These are phyloP conservation scores for Cairina moschata DNA, from an alignment of 2,113 vertebrate species.

Conservation along the genomic window DNA sequence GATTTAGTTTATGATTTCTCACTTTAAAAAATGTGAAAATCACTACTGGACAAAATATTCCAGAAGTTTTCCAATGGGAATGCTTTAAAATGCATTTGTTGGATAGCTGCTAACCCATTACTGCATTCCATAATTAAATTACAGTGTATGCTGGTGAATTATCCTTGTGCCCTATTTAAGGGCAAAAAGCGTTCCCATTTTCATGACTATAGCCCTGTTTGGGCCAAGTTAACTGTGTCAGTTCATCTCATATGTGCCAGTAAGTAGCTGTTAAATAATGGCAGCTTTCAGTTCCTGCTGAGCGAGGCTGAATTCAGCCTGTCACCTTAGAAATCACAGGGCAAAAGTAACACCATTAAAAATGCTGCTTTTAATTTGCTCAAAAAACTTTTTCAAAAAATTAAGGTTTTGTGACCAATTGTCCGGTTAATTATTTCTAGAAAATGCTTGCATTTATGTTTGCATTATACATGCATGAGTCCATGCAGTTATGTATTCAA, in stretches of 20 bases:
- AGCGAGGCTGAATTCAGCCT: not conserved
- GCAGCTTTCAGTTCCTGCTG: not conserved
- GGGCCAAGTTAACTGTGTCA: not conserved
- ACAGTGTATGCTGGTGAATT: not conserved
- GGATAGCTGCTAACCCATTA: fast-evolving
- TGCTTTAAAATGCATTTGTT: not conserved
- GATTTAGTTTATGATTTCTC: not conserved
- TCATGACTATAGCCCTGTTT: not conserved
- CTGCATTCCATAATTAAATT: not conserved
- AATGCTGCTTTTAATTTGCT: not conserved
- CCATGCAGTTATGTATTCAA: not conserved
- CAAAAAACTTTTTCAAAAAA: not conserved
- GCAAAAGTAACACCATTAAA: not conserved
- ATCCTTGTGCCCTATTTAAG: not conserved
- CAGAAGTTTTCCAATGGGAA: not conserved
- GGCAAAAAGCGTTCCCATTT: not conserved
- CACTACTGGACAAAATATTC: not conserved
- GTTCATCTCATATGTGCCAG: not conserved
- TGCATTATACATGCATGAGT: not conserved
- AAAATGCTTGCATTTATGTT: not conserved
- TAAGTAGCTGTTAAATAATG: not conserved
- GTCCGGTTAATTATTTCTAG: not conserved
- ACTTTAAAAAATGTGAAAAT: not conserved
- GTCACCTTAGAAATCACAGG: not conserved
- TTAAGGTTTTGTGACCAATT: not conserved